Evolutionary conservation across 2,113 vertebrate species (phyloP).

Genomic region (Myiopsitta monachus): DNA sequence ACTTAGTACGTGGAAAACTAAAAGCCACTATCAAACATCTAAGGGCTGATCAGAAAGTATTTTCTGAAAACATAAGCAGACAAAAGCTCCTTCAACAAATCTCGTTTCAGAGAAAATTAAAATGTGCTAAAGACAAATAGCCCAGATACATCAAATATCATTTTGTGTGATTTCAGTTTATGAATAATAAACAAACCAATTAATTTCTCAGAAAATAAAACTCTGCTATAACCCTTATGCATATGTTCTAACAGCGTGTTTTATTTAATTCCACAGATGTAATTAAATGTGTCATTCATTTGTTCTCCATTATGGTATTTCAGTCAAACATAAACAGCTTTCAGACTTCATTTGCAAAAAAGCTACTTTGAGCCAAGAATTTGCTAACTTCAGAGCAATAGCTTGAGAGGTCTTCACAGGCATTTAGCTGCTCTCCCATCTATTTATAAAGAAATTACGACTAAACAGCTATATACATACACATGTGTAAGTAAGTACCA

Average conservation of each 20-base stretch:
- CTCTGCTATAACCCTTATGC: background rate
- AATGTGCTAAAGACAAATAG: background rate
- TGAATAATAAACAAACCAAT: slow-evolving; percentile 41
- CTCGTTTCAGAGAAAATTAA: background rate
- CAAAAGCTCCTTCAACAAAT: background rate
- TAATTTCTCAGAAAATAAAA: slow-evolving; percentile 43
- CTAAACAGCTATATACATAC: background rate
- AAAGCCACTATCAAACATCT: background rate
- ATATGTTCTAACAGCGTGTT: slow-evolving; percentile 31
- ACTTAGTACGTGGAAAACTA: background rate
- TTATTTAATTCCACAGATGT: slow-evolving; percentile 45
- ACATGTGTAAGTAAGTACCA: background rate
- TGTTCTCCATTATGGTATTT: slow-evolving; percentile 30
- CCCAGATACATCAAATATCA: background rate
- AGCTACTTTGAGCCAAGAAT: slow-evolving; percentile 5
- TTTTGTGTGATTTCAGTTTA: background rate
- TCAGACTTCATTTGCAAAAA: slow-evolving; percentile 18
- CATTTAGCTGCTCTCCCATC: background rate
- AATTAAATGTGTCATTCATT: slow-evolving; percentile 55
- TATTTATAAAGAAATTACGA: background rate
- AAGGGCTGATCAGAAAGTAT: background rate
- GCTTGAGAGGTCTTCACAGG: background rate
- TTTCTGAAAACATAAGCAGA: background rate
- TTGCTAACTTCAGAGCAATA: slow-evolving; percentile 12
- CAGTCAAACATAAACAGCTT: slow-evolving; percentile 52